Percentiles rank a stretch among this genome's conserved stretches.
Evolutionary conservation across 2,888 invertebrate genomes (phyloP).

Genomic region (Papilio gigon): DNA sequence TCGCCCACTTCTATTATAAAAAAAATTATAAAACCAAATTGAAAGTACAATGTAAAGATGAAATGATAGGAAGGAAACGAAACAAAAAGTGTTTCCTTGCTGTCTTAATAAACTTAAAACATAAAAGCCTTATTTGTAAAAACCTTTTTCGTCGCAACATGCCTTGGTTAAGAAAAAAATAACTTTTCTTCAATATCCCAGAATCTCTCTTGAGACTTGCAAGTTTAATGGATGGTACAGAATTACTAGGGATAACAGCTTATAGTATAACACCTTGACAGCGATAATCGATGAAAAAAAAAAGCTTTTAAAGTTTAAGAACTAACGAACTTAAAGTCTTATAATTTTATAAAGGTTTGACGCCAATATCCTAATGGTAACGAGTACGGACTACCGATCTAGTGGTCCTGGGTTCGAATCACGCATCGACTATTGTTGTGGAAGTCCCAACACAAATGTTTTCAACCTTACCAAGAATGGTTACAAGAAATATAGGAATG

Average conservation of each 20-base stretch:
- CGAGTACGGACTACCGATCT: too few relatives aligned
- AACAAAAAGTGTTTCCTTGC: background rate
- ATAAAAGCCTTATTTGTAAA: background rate
- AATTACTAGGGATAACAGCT: slow-evolving; percentile 1
- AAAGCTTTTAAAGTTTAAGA: background rate
- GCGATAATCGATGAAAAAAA: background rate
- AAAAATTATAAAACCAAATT: too few relatives aligned
- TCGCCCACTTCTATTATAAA: too few relatives aligned
- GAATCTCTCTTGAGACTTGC: slow-evolving; percentile 8
- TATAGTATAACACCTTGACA: background rate
- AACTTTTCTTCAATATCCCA: background rate
- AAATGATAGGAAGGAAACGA: too few relatives aligned
- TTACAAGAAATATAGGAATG: too few relatives aligned
- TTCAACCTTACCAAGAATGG: too few relatives aligned
- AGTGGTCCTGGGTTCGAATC: too few relatives aligned
- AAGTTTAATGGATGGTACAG: slow-evolving; percentile 35
- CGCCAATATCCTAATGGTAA: too few relatives aligned
- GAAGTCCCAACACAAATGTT: too few relatives aligned
- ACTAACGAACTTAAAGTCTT: background rate
- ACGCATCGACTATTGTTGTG: too few relatives aligned
- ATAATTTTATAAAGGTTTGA: background rate
- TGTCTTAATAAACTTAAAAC: background rate
- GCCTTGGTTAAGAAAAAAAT: background rate
- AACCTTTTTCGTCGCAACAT: background rate
- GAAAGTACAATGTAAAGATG: too few relatives aligned